These are phyloP conservation scores for Cenopis cana DNA, from an alignment of 2,888 invertebrate species.

Conservation along the genomic window DNA sequence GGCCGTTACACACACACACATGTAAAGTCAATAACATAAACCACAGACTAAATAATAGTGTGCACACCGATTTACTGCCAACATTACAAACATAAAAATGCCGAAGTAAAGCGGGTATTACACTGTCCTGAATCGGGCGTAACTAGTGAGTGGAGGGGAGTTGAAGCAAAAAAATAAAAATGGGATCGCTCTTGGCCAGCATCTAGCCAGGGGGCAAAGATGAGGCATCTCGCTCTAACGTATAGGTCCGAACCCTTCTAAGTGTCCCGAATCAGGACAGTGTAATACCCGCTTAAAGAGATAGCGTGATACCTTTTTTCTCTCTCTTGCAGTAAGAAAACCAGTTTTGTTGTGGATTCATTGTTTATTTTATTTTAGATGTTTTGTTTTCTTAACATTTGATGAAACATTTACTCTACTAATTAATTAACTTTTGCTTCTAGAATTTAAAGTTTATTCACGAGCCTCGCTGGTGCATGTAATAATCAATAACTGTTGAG, in stretches of 20 bases:
- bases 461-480: constrained; percentile 87
- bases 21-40: neutral
- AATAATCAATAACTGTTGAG: constrained; percentile 98
- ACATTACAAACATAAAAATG: constrained; percentile 3
- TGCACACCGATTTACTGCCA: constrained; percentile 9
- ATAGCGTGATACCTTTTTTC: neutral
- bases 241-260: too few species aligned
- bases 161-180: too few species aligned
- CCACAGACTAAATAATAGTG: constrained; percentile 7
- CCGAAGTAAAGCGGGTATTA: too few species aligned
- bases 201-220: too few species aligned
- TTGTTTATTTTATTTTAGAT: neutral
- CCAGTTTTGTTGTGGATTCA: neutral
- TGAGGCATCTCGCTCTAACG: too few species aligned
- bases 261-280: too few species aligned
- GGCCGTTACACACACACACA: constrained; percentile 60
- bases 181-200: too few species aligned
- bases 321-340: neutral
- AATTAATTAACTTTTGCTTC: constrained; percentile 23
- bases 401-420: constrained; percentile 13
- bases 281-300: too few species aligned
- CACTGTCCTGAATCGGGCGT: too few species aligned
- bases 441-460: constrained; percentile 40
- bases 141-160: too few species aligned
- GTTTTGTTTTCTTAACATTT: constrained; percentile 25